Evolutionary conservation across 1,140 invertebrate genomes (phyloP).

Genomic region (Coptotermes formosanus): DNA sequence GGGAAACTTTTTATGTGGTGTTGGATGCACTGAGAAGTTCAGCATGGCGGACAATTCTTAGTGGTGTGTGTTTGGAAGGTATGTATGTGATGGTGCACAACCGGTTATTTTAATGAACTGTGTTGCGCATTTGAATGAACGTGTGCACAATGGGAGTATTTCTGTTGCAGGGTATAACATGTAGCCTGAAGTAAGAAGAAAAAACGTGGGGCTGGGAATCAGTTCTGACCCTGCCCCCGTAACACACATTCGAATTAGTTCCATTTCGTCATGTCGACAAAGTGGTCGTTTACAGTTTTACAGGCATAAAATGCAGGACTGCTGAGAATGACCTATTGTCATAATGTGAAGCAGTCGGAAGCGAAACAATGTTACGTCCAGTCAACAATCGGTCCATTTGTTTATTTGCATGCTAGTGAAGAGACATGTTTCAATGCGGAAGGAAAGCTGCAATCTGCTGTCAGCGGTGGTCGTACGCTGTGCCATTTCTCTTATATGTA

Average conservation of each 20-base stretch:
- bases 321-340: background rate
- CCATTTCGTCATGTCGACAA: background rate
- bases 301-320: background rate
- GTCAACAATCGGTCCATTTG: background rate
- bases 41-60: background rate
- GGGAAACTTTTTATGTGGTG: background rate
- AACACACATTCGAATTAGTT: background rate
- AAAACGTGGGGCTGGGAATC: background rate
- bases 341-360: background rate
- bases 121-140: background rate
- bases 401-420: background rate
- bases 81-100: background rate
- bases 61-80: background rate
- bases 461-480: conserved; percentile 44
- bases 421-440: background rate
- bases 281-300: background rate
- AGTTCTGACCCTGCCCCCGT: background rate
- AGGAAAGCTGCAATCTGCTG: background rate
- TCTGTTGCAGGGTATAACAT: background rate
- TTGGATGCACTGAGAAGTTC: background rate
- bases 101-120: background rate
- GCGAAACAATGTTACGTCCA: background rate
- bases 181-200: background rate
- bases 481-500: conserved; percentile 45
- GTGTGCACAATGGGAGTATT: background rate